Evolutionary conservation across 2,797 vertebrate species (phyloP).

Genomic region (Hemibagrus guttatus): DNA sequence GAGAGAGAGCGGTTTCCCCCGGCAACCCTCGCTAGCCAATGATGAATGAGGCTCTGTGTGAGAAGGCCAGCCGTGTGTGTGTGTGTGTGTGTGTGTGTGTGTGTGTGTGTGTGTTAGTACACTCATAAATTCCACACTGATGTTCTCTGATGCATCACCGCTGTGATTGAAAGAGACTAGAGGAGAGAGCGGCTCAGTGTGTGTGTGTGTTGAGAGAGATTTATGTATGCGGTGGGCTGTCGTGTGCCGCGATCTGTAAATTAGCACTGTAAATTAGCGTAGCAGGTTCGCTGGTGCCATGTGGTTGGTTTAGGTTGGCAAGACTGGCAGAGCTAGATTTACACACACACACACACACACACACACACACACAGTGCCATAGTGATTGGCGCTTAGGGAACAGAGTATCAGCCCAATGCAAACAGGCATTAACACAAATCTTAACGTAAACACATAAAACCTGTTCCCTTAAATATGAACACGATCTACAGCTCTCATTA

Average conservation of each 20-base stretch:
- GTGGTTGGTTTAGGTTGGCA: conserved; percentile 67
- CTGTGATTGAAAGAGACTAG: conserved; percentile 57
- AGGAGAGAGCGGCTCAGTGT: conserved; percentile 29
- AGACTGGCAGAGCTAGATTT: conserved; percentile 70
- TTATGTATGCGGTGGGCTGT: conserved; percentile 59
- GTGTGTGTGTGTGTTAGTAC: conserved; percentile 74
- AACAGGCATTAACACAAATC: conserved; percentile 55
- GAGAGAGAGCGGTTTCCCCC: conserved; percentile 83
- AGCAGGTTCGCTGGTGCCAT: conserved; percentile 51
- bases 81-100: conserved; percentile 7
- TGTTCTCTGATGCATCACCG: conserved; percentile 67
- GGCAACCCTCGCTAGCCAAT: conserved; percentile 78
- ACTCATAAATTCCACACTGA: conserved; percentile 77
- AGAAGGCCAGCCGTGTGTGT: conserved; percentile 73
- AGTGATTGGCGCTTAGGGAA: conserved; percentile 47
- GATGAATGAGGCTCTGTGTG: conserved; percentile 97
- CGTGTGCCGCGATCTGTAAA: conserved; percentile 55
- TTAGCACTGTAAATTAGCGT: conserved; percentile 35
- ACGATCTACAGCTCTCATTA: conserved; percentile 50
- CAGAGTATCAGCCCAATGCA: conserved; percentile 49
- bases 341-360: conserved; percentile 45
- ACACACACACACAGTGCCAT: conserved; percentile 36
- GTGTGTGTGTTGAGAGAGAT: conserved; percentile 40
- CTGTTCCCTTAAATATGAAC: conserved; percentile 55
- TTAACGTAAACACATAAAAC: conserved; percentile 56